Percentiles rank a stretch among this genome's conserved stretches.
Evolutionary conservation across 2,113 vertebrate species (phyloP).

Genomic region (Guaruba guarouba): DNA sequence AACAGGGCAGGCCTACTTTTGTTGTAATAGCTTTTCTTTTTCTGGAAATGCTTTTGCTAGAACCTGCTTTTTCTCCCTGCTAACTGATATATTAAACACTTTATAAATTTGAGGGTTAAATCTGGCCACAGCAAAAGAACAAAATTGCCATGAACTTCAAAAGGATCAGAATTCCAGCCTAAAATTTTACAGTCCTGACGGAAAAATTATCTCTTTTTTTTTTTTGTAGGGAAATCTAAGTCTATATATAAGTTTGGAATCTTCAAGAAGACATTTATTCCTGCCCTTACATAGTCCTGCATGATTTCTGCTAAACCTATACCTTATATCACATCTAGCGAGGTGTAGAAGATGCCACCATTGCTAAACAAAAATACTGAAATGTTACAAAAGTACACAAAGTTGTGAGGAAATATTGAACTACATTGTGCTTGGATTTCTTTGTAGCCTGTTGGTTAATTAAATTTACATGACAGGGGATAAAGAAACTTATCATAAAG

Average conservation of each 20-base stretch:
- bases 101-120: slow-evolving; percentile 34
- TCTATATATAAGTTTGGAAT: neutral
- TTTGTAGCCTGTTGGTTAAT: slow-evolving; percentile 73
- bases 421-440: slow-evolving; percentile 24
- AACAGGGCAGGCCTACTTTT: neutral
- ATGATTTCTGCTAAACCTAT: neutral
- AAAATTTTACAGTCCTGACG: neutral
- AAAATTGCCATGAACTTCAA: slow-evolving; percentile 29
- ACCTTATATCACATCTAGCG: neutral
- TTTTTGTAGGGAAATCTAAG: neutral
- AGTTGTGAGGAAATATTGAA: slow-evolving; percentile 71
- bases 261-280: neutral
- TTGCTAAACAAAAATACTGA: slow-evolving; percentile 50
- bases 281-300: neutral
- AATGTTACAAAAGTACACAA: slow-evolving; percentile 64
- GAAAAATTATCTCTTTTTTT: neutral
- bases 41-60: slow-evolving; percentile 30
- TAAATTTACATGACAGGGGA: slow-evolving; percentile 60
- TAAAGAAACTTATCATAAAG: slow-evolving; percentile 42
- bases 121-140: neutral
- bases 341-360: neutral
- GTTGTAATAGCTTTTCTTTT: neutral
- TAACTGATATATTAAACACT: slow-evolving; percentile 58
- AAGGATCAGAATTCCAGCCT: neutral
- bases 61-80: slow-evolving; percentile 24